Evolutionary conservation across 2,888 invertebrate genomes (phyloP), one percentile per base, ranked within the genome.

Genomic region (Ptychoptera contaminata): DNA sequence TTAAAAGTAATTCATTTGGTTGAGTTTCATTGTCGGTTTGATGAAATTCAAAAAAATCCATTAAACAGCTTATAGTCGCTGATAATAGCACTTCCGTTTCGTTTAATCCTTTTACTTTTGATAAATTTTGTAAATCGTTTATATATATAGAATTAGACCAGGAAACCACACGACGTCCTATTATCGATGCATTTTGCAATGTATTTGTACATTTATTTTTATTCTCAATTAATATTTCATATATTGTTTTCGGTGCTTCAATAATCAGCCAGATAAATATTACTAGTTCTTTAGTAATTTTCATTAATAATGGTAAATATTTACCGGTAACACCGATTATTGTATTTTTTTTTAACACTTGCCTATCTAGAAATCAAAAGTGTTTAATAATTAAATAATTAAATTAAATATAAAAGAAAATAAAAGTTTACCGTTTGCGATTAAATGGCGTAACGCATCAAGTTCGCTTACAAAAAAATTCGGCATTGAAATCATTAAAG

Each of bases 41-140:
- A 8, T 16, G 3, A 23, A 23, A 23, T 23, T 23, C 23, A 7
- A 23, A 23, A 23, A 23, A 23, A 23, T 23, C 23, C 16, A 16
- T 10, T 16, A 42, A 35, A 3, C 42, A 42, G 8, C 34, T 16
- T 8, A 35, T 35, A 16, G 35, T 35, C 34, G 42, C 35, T 11
- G 42, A 34, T 11, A 42, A 16, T 11, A 42, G 16, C 2, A 42
- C 11, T 35, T 42, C 42, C 11, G 42, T 35, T n/a, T 42, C 16
- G 16, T 34, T 16, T 14, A 11, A 11, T 6, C 16, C 16, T 16
- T 42, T 42, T 4, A 3, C 16, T 8, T 11, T n/a, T 3, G 42
- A 11, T 16, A 31, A 31, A 12, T 14, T 9, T 9, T 40, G 12
- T 3, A 40, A n/a, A 15, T 8, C 54, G 57, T 66, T 50, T 62